A percentile compares a stretch with the other conserved stretches of the same genome.
phyloP scores from a whole-genome alignment of 1,140 invertebrate species.

The Elysia chlorotica region DNA sequence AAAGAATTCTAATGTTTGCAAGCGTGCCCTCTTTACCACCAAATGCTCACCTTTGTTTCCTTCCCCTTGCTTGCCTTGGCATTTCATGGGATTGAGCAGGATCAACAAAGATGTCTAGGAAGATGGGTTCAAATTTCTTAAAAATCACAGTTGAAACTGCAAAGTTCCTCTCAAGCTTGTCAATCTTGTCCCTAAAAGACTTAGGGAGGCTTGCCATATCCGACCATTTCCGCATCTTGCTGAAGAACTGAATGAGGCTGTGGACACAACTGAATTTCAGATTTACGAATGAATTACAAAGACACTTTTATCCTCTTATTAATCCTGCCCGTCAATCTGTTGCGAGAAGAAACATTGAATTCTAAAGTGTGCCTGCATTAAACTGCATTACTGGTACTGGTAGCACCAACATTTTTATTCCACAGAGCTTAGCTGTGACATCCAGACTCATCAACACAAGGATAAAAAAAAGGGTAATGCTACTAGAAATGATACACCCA shows the following conservation, averaged over 20 bases:
- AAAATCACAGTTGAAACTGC: constrained; percentile 93
- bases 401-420: too few species aligned
- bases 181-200: constrained; percentile 84
- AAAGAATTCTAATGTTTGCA: too few species aligned
- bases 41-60: constrained; percentile 74
- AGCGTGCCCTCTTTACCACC: too few species aligned
- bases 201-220: constrained; percentile 89
- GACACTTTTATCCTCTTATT: too few species aligned
- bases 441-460: too few species aligned
- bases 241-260: constrained; percentile 92
- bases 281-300: not conserved
- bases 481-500: too few species aligned
- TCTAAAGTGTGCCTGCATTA: too few species aligned
- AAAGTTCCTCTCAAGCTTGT: constrained; percentile 88
- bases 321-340: too few species aligned
- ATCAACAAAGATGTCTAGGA: constrained; percentile 64
- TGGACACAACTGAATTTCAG: constrained; percentile 42
- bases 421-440: too few species aligned
- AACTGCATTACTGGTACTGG: too few species aligned
- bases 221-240: constrained; percentile 94
- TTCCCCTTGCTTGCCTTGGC: constrained; percentile 70
- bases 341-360: too few species aligned
- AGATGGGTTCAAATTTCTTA: constrained; percentile 90
- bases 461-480: too few species aligned
- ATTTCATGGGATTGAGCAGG: constrained; percentile 64